Percentiles rank a stretch among this genome's conserved stretches.
Evolutionary conservation across 2,888 invertebrate genomes (phyloP).

Genomic region (Drosophila anomelani): DNA sequence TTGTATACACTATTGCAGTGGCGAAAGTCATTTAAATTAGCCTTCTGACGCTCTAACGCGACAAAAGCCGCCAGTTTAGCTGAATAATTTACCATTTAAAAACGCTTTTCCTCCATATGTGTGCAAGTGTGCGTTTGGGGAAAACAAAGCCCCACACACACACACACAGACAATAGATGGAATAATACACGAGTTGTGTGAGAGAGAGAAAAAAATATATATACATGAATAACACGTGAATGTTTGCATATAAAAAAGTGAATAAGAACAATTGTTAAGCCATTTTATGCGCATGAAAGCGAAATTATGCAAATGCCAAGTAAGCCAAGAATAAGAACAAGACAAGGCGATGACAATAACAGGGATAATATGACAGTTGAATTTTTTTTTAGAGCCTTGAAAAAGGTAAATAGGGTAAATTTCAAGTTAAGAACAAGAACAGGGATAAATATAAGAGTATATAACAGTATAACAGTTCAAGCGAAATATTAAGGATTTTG

Average conservation of each 20-base stretch:
- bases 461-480: not conserved
- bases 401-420: too few species aligned
- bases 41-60: slow-evolving; percentile 23
- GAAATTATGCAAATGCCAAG: slow-evolving; percentile 61
- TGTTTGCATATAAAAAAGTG: slow-evolving; percentile 51
- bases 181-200: slow-evolving; percentile 21
- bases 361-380: not conserved
- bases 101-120: slow-evolving; percentile 40
- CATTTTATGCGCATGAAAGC: slow-evolving; percentile 53
- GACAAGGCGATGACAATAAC: slow-evolving; percentile 1
- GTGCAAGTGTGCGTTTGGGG: not conserved
- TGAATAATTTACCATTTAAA: slow-evolving; percentile 69
- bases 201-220: slow-evolving; percentile 7
- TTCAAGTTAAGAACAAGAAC: too few species aligned
- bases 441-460: too few species aligned
- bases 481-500: too few species aligned
- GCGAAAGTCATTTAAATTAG: slow-evolving; percentile 38
- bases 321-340: slow-evolving; percentile 18
- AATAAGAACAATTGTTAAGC: slow-evolving; percentile 46
- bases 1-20: not conserved
- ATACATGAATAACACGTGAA: slow-evolving; percentile 54
- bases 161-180: slow-evolving; percentile 45
- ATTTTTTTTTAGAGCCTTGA: too few species aligned
- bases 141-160: slow-evolving; percentile 28
- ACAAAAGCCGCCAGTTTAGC: slow-evolving; percentile 49